Conservation (phyloP, 2,888 invertebrate species). For the Protophormia terraenovae region DNA sequence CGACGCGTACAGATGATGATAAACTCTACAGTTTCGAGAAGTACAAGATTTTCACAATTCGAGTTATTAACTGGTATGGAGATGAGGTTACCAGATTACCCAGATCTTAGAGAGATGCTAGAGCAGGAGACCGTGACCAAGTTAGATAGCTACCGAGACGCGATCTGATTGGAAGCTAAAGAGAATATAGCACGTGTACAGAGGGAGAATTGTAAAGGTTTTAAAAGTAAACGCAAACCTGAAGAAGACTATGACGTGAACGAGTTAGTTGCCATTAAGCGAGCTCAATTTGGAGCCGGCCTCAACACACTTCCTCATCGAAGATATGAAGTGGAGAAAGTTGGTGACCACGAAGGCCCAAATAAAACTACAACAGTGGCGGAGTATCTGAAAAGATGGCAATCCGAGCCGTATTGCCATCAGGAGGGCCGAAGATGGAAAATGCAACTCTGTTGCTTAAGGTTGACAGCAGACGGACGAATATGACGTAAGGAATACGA, state of each 20-base stretch:
- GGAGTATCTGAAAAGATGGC: neutral
- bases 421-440: too few species aligned
- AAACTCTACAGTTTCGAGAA: neutral
- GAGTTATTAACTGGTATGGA: constrained; percentile 12
- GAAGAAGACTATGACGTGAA: neutral
- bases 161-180: neutral
- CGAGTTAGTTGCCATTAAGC: constrained; percentile 59
- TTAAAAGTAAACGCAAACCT: neutral
- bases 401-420: too few species aligned
- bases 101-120: neutral
- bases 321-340: neutral
- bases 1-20: constrained; percentile 6
- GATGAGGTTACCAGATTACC: constrained; percentile 4
- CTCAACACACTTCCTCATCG: neutral
- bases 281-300: constrained; percentile 44
- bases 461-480: too few species aligned
- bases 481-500: too few species aligned
- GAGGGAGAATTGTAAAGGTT: neutral
- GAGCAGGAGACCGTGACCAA: neutral
- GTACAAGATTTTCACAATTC: neutral
- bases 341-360: neutral
- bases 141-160: neutral
- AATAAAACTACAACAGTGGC: neutral
- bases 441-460: too few species aligned
- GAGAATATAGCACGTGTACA: constrained; percentile 7